These are phyloP conservation scores for Crotalus helleri DNA, from an alignment of 2,113 vertebrate genomes.

Conservation along the genomic window DNA sequence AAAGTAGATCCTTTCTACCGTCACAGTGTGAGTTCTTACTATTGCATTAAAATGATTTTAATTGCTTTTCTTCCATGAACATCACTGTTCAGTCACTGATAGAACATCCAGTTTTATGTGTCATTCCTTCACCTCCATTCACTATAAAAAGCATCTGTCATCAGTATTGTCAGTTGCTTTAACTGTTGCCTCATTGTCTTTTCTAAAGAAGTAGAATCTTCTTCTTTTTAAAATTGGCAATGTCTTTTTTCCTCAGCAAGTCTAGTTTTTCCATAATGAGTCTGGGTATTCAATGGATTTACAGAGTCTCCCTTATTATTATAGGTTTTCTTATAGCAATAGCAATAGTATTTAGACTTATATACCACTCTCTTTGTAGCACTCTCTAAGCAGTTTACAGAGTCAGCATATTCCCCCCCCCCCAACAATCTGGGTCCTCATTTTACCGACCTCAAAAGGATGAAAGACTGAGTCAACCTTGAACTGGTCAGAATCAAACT, in stretches of 20 bases:
- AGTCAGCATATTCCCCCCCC: background rate
- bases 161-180: constrained; percentile 53
- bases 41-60: constrained; percentile 58
- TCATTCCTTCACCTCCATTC: constrained; percentile 54
- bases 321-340: background rate
- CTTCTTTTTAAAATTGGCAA: constrained; percentile 68
- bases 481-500: background rate
- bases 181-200: constrained; percentile 65
- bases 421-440: background rate
- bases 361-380: background rate
- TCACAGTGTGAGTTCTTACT: constrained; percentile 93
- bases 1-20: constrained; percentile 99
- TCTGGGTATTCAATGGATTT: background rate
- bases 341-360: background rate
- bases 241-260: constrained; percentile 45
- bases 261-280: background rate
- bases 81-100: constrained; percentile 53
- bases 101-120: constrained; percentile 46
- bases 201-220: constrained; percentile 71
- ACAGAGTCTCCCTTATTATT: background rate
- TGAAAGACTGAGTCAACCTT: background rate
- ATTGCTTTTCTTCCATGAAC: constrained; percentile 62
- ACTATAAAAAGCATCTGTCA: constrained; percentile 56
- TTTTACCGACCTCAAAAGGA: background rate
- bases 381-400: background rate